Percentiles rank a stretch among this genome's conserved stretches.
phyloP scores from a whole-genome alignment of 64 coral and sea anemone species.

The Montipora capricornis region DNA sequence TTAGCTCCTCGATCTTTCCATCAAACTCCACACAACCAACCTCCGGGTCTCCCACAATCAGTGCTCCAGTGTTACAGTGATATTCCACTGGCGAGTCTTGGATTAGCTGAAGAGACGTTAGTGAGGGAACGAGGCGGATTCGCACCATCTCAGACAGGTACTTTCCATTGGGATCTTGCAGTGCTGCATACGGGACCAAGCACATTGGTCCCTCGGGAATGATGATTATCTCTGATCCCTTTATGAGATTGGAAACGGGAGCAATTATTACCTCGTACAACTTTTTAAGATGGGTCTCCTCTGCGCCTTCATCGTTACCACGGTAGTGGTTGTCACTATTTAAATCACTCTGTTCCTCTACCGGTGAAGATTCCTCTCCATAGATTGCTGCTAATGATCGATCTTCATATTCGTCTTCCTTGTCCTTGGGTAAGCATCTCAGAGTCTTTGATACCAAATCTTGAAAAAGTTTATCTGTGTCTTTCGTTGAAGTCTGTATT shows the following conservation, averaged over 20 bases:
- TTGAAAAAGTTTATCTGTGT: neutral
- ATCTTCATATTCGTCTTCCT: slow-evolving; percentile 34
- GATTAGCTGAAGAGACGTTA: slow-evolving; percentile 45
- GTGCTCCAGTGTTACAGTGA: slow-evolving; percentile 33
- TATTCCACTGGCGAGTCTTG: slow-evolving; percentile 14
- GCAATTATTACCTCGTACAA: slow-evolving; percentile 30
- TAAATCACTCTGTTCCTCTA: neutral
- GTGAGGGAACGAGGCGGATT: slow-evolving; percentile 46
- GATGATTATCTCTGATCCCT: slow-evolving; percentile 44
- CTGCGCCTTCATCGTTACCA: slow-evolving; percentile 21
- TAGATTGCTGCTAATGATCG: slow-evolving; percentile 21
- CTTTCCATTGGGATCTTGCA: slow-evolving; percentile 46
- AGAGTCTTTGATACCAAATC: neutral
- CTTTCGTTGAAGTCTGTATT: neutral
- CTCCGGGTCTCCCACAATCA: slow-evolving; percentile 46
- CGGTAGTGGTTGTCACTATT: neutral
- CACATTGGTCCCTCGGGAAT: slow-evolving; percentile 48
- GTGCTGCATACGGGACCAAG: slow-evolving; percentile 58
- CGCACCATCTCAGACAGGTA: slow-evolving; percentile 23
- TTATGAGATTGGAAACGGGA: neutral
- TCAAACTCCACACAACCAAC: slow-evolving; percentile 40
- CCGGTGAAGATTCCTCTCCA: slow-evolving; percentile 26
- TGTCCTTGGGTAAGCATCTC: slow-evolving; percentile 17
- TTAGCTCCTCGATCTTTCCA: neutral
- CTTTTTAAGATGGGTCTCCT: slow-evolving; percentile 5